phyloP scores from a whole-genome alignment of 2,797 vertebrate species.

The Sebastes itinus region DNA sequence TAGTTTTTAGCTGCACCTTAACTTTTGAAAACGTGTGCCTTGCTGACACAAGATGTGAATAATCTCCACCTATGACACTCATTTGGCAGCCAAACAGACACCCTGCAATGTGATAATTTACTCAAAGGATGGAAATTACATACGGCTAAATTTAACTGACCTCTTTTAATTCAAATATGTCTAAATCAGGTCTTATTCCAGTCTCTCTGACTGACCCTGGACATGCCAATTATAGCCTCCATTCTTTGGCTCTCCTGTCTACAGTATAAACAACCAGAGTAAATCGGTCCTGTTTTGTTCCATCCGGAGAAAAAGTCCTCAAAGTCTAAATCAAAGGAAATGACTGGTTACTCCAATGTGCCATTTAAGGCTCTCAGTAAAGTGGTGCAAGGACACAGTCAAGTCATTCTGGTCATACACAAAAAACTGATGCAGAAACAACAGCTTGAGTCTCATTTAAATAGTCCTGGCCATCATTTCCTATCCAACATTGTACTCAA shows the following conservation, averaged over 20 bases:
- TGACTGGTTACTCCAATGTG: slow-evolving; percentile 8
- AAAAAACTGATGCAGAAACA: neutral
- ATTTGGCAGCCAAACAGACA: neutral
- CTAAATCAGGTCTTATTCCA: neutral
- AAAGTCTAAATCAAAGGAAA: slow-evolving; percentile 20
- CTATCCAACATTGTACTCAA: neutral
- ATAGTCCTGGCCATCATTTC: neutral
- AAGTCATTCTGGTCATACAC: neutral
- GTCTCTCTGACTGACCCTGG: neutral
- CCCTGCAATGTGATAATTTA: slow-evolving; percentile 3
- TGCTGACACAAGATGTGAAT: neutral
- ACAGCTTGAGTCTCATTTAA: neutral
- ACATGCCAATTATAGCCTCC: slow-evolving; percentile 22
- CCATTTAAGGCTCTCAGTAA: neutral
- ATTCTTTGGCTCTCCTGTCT: neutral
- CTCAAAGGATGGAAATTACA: neutral
- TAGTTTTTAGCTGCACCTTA: neutral
- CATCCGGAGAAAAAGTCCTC: slow-evolving; percentile 4
- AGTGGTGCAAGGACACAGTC: neutral
- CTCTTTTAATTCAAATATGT: slow-evolving; percentile 18
- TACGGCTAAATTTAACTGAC: slow-evolving; percentile 10
- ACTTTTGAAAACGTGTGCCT: neutral
- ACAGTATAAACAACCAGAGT: neutral
- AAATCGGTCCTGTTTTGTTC: neutral
- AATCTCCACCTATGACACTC: neutral